Conservation (phyloP, 2,888 invertebrate genomes). For the Chloromyia formosa region DNA sequence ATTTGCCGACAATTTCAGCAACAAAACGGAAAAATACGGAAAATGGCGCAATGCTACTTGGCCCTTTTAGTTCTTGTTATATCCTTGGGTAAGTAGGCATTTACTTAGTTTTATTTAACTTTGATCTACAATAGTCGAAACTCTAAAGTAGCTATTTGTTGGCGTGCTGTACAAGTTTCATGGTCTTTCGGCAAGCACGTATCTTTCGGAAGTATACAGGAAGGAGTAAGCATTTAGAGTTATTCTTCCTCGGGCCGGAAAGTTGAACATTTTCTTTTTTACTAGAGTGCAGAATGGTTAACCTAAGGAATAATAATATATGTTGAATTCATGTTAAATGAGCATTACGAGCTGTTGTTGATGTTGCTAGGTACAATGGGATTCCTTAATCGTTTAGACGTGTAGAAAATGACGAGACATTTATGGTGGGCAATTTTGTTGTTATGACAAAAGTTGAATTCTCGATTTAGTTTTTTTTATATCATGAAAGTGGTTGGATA, state of each 20-base stretch:
- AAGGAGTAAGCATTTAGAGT: not conserved
- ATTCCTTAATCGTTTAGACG: not conserved
- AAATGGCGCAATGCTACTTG: slow-evolving; percentile 50
- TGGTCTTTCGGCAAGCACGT: too few species aligned
- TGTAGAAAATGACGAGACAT: not conserved
- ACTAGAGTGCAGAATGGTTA: not conserved
- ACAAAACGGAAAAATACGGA: slow-evolving; percentile 40
- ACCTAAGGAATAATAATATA: slow-evolving; percentile 4
- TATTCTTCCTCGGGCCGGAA: not conserved
- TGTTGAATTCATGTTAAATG: slow-evolving; percentile 19
- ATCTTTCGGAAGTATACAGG: too few species aligned
- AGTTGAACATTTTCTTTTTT: not conserved
- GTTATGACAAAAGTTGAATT: too few species aligned
- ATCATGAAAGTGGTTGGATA: too few species aligned
- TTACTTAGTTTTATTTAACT: not conserved
- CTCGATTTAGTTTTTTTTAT: too few species aligned
- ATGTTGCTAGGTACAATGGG: not conserved
- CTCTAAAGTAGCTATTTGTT: too few species aligned
- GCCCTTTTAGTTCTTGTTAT: slow-evolving; percentile 48
- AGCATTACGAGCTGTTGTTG: not conserved
- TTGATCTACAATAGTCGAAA: too few species aligned
- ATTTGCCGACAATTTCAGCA: slow-evolving; percentile 6
- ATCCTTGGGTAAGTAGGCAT: slow-evolving; percentile 47
- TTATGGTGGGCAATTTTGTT: too few species aligned
- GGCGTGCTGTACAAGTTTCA: too few species aligned